A percentile compares a stretch with the other conserved stretches of the same genome.
These are phyloP conservation scores for Tenebrio molitor DNA, from an alignment of 1,140 invertebrate species.

Conservation along the genomic window DNA sequence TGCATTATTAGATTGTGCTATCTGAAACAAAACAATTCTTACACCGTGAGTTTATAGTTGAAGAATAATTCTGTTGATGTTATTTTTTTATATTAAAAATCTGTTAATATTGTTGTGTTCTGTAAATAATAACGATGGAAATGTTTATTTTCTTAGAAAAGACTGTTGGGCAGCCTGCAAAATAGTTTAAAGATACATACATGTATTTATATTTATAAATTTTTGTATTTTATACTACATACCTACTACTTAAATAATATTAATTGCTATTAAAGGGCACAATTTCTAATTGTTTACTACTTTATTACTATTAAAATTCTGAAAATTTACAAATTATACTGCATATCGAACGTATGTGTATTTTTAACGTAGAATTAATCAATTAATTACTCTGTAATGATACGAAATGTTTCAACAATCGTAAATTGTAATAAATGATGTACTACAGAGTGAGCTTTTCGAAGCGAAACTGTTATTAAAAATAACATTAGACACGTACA, in stretches of 20 bases:
- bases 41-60: too few species aligned
- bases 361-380: constrained; percentile 13
- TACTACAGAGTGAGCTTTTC: too few species aligned
- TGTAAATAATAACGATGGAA: constrained; percentile 4
- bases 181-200: not conserved
- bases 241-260: constrained; percentile 37
- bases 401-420: constrained; percentile 21
- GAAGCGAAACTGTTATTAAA: too few species aligned
- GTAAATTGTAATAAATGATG: not conserved
- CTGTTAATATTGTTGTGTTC: constrained; percentile 22
- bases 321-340: constrained; percentile 28
- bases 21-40: too few species aligned
- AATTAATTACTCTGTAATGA: constrained; percentile 33
- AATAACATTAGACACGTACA: too few species aligned
- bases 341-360: constrained; percentile 25
- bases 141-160: constrained; percentile 39
- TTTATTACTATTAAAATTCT: constrained; percentile 12
- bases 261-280: constrained; percentile 43
- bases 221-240: constrained; percentile 39
- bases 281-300: constrained; percentile 28
- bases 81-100: constrained; percentile 26
- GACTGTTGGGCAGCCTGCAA: constrained; percentile 36
- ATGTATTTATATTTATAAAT: constrained; percentile 6
- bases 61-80: constrained; percentile 2
- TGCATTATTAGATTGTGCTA: too few species aligned